Percentiles rank a stretch among this genome's conserved stretches.
phyloP scores from a whole-genome alignment of 1,140 invertebrate species.

The Chelonus insularis region DNA sequence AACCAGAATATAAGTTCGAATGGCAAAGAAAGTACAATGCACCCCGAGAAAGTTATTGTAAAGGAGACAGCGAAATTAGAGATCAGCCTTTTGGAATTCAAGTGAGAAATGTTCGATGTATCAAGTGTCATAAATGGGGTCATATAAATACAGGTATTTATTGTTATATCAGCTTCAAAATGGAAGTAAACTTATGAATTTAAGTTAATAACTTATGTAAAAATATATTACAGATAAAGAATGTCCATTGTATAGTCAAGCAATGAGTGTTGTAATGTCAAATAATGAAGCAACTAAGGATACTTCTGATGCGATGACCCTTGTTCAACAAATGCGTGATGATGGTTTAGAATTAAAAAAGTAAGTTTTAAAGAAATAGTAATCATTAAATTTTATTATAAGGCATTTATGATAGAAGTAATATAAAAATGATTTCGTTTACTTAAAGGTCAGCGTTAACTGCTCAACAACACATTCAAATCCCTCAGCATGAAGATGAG shows the following conservation, averaged over 20 bases:
- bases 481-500: conserved; percentile 53
- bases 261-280: conserved; percentile 67
- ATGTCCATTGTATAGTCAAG: conserved; percentile 90
- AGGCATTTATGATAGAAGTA: too few relatives aligned
- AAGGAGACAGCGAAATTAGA: conserved; percentile 92
- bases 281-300: conserved; percentile 50
- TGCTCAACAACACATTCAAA: conserved; percentile 64
- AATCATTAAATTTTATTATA: too few relatives aligned
- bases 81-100: conserved; percentile 99
- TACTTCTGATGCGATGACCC: conserved; percentile 68
- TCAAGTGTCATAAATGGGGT: conserved; percentile 99
- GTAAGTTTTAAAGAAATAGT: conserved; percentile 64
- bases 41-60: conserved; percentile 94
- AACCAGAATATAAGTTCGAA: conserved; percentile 98
- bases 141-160: conserved; percentile 94
- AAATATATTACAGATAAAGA: conserved; percentile 90
- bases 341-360: conserved; percentile 89
- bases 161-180: neutral
- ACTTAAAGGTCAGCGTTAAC: conserved; percentile 59
- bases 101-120: conserved; percentile 95
- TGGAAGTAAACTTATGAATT: too few relatives aligned
- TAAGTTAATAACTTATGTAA: too few relatives aligned
- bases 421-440: too few relatives aligned
- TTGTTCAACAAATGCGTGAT: conserved; percentile 90
- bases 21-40: conserved; percentile 99